These are phyloP conservation scores for Pogonocherus hispidulus DNA, from an alignment of 2,888 invertebrate species.

Conservation along the genomic window DNA sequence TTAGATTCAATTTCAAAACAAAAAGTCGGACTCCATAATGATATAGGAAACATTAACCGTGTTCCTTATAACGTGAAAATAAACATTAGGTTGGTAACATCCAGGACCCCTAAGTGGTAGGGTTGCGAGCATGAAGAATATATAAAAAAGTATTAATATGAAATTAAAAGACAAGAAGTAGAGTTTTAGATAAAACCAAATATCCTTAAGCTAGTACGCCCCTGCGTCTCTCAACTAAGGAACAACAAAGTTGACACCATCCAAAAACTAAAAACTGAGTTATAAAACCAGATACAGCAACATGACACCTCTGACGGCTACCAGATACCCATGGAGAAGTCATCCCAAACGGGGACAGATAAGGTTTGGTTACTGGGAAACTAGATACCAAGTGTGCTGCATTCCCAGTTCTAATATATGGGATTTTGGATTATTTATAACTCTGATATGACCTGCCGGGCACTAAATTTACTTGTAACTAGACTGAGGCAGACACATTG, in stretches of 20 bases:
- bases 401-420: constrained; percentile 26
- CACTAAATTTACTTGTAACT: constrained; percentile 13
- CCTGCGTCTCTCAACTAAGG: not conserved
- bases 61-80: too few species aligned
- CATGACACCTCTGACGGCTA: constrained; percentile 32
- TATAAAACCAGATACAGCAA: constrained; percentile 31
- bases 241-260: constrained; percentile 28
- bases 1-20: too few species aligned
- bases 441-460: constrained; percentile 7
- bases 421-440: constrained; percentile 25
- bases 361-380: too few species aligned
- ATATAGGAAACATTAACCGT: too few species aligned
- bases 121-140: too few species aligned
- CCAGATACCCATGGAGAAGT: constrained; percentile 26
- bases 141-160: too few species aligned
- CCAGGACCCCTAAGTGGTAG: too few species aligned
- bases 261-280: constrained; percentile 31
- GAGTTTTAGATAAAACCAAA: too few species aligned
- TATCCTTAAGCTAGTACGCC: not conserved
- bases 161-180: too few species aligned
- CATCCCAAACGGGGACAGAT: constrained; percentile 19
- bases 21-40: too few species aligned
- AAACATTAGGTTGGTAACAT: too few species aligned
- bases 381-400: constrained; percentile 24
- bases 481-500: not conserved